Base-by-base conservation (phyloP, 2,888 invertebrate genomes). In the Drosophila siamana region DNA sequence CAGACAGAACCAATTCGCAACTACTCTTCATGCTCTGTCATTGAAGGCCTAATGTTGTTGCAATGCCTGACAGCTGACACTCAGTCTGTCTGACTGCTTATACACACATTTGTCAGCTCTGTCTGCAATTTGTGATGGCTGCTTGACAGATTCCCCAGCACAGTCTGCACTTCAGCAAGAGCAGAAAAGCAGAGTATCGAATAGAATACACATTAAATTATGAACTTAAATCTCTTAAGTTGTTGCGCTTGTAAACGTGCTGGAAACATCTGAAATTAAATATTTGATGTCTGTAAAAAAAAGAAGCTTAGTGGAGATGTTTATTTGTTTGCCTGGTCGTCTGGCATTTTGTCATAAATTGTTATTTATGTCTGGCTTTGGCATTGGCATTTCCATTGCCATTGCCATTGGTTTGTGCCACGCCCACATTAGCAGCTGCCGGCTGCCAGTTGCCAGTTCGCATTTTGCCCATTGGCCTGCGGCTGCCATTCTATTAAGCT, bases 51-150 rank as follows among this genome's bases (percentile, higher is more conserved):
- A 51, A 40, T 38, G 44, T 51, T 48, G 64, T 63, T 69, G 79
- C 76, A 66, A 15, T 60, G 15, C 33, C 16, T 54, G 59, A 68
- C 47, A 62, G 66, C 67, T 61, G 62, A 54, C 52, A 54, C 47
- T 59, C 41, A 6, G 33, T 28, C 38, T 60, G 57, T 28, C 55
- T 48, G 36, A 19, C 55, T 46, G 40, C n/a, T 51, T 72, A 77
- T 54, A 54, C 26, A 46, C 61, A 15, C 44, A 55, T 80, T 78
- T 75, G 79, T 74, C 80, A 74, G 69, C 28, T 48, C 56, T 78
- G 88, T 86, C 88, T 85, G 88, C 72, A 66, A 64, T 82, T 44
- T 73, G 56, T 78, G 80, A 82, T 88, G 74, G 74, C 60, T 80
- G 69, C 73, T 81, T 86, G 82, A 81, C 82, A 78, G 74, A 73